These are phyloP conservation scores for Scolopax rusticola DNA, from an alignment of 2,797 vertebrate species.

Conservation along the genomic window DNA sequence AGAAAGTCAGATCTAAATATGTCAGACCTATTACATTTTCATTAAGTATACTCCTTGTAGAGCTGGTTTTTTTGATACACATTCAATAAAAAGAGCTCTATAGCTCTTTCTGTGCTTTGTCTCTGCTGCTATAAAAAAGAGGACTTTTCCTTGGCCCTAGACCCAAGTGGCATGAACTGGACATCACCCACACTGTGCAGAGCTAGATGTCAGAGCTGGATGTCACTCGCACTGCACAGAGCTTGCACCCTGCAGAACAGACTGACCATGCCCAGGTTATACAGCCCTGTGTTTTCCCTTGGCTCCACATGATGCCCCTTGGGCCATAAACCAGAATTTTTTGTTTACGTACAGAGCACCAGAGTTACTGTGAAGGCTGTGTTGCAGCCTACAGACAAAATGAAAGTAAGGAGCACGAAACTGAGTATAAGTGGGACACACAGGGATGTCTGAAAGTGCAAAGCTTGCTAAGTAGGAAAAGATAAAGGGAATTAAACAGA, in stretches of 20 bases:
- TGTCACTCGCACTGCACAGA: background rate
- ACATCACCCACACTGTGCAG: background rate
- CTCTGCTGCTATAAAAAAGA: background rate
- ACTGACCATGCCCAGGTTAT: background rate
- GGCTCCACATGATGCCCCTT: background rate
- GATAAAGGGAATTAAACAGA: background rate
- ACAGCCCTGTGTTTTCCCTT: background rate
- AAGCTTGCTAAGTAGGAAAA: background rate
- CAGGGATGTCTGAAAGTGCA: background rate
- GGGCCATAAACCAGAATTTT: background rate
- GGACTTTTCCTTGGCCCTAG: rapidly evolving
- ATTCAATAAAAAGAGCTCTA: background rate
- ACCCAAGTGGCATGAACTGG: background rate
- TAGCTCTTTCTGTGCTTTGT: background rate
- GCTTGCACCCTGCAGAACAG: background rate
- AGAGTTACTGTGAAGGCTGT: background rate
- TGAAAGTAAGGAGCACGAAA: background rate
- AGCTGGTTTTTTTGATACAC: rapidly evolving
- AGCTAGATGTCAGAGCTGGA: background rate
- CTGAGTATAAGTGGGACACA: background rate
- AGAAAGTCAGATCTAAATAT: background rate
- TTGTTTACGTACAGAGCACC: background rate
- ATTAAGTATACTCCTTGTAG: background rate
- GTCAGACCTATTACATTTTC: background rate
- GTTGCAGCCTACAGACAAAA: background rate